Conservation (phyloP, 2,113 vertebrate genomes). For the Trachemys scripta region DNA sequence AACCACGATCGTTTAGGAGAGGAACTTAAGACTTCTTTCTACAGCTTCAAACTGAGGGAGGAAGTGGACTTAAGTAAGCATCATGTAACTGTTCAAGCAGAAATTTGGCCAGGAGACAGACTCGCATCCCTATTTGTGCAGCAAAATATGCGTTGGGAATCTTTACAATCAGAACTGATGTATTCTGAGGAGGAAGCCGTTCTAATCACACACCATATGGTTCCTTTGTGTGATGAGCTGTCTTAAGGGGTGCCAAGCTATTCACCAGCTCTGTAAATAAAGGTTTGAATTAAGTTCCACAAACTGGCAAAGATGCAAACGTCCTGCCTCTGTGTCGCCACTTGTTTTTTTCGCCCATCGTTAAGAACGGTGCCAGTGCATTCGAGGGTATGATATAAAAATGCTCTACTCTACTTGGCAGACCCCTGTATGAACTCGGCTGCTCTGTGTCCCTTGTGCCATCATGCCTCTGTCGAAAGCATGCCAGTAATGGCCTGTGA, state of each 20-base stretch:
- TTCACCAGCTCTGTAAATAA: conserved; percentile 73
- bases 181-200: fast-evolving
- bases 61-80: fast-evolving
- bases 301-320: conserved; percentile 42
- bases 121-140: background rate
- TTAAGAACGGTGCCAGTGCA: conserved; percentile 27
- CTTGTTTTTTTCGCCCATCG: conserved; percentile 37
- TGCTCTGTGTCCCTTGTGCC: background rate
- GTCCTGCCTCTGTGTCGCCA: background rate
- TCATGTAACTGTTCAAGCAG: background rate
- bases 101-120: background rate
- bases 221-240: conserved; percentile 51
- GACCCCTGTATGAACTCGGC: background rate
- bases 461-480: background rate
- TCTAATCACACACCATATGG: conserved; percentile 64
- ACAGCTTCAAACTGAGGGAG: background rate
- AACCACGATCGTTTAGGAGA: background rate
- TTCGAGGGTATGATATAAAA: conserved; percentile 27
- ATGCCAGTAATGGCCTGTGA: background rate
- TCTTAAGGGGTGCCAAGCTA: conserved; percentile 66
- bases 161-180: background rate
- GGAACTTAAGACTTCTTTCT: background rate
- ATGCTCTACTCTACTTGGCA: conserved; percentile 19
- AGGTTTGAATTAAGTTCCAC: conserved; percentile 19
- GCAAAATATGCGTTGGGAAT: background rate